phyloP scores from a whole-genome alignment of 2,888 invertebrate genomes.

The Phania funesta region DNA sequence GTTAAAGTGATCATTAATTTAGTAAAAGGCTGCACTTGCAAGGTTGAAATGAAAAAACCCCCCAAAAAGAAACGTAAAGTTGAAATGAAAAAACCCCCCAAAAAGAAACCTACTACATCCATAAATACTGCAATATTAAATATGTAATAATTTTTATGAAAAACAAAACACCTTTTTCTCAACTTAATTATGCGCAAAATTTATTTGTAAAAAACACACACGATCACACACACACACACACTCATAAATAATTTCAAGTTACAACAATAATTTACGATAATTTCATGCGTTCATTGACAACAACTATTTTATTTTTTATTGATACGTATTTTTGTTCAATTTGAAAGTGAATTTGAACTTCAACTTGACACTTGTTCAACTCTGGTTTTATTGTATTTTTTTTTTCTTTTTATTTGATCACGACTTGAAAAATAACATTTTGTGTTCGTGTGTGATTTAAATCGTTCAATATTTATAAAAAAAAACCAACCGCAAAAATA shows the following conservation, averaged over 20 bases:
- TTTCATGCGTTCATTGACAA: conserved; percentile 36
- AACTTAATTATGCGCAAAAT: conserved; percentile 28
- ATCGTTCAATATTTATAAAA: no score
- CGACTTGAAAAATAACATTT: no score
- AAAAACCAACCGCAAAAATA: no score
- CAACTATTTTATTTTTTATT: conserved; percentile 11
- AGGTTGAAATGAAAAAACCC: conserved; percentile 12
- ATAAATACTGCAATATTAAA: no score
- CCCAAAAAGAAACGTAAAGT: no score
- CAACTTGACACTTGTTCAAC: conserved; percentile 60
- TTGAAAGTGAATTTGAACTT: conserved; percentile 57
- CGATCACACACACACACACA: not conserved
- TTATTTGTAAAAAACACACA: not conserved
- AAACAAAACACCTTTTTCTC: conserved; percentile 2
- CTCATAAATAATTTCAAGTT: not conserved
- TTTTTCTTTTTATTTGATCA: not conserved
- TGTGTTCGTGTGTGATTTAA: no score
- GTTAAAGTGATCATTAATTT: not conserved
- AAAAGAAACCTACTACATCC: no score
- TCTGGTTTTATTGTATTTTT: not conserved
- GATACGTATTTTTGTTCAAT: not conserved
- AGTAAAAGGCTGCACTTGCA: not conserved
- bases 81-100: not conserved
- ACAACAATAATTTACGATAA: not conserved
- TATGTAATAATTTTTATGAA: not conserved